A percentile compares a stretch with the other conserved stretches of the same genome.
Conservation (phyloP, 1,140 invertebrate genomes). For the Platyscapa corneri region DNA sequence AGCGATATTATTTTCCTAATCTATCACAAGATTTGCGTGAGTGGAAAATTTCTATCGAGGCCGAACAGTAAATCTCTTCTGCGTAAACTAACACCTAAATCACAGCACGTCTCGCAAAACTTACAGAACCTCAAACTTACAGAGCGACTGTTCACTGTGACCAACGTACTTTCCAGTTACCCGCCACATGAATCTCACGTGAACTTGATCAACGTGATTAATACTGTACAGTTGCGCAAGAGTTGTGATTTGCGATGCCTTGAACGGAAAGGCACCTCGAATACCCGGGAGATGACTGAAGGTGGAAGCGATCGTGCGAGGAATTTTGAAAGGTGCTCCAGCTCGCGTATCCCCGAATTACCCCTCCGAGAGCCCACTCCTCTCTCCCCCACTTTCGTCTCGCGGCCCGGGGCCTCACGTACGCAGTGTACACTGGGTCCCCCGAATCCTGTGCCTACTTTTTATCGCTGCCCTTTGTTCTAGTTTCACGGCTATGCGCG, state of each 20-base stretch:
- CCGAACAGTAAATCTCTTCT: not conserved
- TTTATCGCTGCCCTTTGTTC: conserved; percentile 71
- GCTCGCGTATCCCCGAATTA: conserved; percentile 25
- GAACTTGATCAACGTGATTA: not conserved
- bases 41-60: not conserved
- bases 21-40: not conserved
- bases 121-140: not conserved
- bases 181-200: not conserved
- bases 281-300: conserved; percentile 59
- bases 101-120: not conserved
- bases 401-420: conserved; percentile 49
- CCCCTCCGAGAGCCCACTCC: conserved; percentile 25
- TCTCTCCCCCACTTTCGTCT: conserved; percentile 19
- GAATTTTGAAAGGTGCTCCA: conserved; percentile 58
- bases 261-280: conserved; percentile 51
- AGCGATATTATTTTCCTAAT: not conserved
- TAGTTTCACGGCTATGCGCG: conserved; percentile 62
- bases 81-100: not conserved
- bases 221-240: not conserved
- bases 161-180: not conserved
- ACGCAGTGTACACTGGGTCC: not conserved
- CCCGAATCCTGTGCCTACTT: conserved; percentile 58
- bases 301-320: conserved; percentile 56
- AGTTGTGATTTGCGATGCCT: not conserved
- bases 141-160: not conserved